Percentiles rank a stretch among this genome's conserved stretches.
These are phyloP conservation scores for Periophthalmodon schlosseri DNA, from an alignment of 2,113 vertebrate species.

Conservation along the genomic window DNA sequence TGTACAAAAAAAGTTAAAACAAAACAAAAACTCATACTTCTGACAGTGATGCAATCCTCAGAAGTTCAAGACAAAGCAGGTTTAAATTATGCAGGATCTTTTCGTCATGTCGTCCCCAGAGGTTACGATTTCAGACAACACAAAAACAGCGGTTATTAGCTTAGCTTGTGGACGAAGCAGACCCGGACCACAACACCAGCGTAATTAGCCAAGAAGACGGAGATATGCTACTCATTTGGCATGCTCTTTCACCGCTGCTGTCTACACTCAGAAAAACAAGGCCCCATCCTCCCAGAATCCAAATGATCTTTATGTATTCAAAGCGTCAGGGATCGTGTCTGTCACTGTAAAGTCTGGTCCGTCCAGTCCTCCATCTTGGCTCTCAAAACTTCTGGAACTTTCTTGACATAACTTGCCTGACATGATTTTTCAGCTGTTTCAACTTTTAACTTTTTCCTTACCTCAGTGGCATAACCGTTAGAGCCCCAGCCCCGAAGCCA, in stretches of 20 bases:
- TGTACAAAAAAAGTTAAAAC: neutral
- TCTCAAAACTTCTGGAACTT: neutral
- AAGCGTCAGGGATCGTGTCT: neutral
- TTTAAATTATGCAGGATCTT: neutral
- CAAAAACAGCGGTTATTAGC: constrained; percentile 3
- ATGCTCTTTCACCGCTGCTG: constrained; percentile 6
- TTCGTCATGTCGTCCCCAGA: neutral
- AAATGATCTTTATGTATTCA: constrained; percentile 1
- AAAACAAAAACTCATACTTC: neutral
- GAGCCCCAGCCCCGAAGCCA: too few relatives aligned
- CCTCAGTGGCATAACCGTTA: neutral
- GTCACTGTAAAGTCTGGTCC: neutral
- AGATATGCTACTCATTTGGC: constrained; percentile 1
- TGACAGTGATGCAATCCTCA: neutral
- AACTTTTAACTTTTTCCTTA: neutral
- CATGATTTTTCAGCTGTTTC: neutral
- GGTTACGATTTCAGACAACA: constrained; percentile 5
- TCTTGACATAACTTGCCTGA: neutral
- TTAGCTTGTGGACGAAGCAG: neutral
- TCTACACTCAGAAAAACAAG: neutral
- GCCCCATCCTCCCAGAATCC: neutral
- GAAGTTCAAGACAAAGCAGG: neutral
- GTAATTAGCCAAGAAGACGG: neutral
- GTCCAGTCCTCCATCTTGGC: neutral
- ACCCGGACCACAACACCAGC: neutral